Base-by-base conservation (phyloP, 2,888 invertebrate species). In the Anodontia alba region DNA sequence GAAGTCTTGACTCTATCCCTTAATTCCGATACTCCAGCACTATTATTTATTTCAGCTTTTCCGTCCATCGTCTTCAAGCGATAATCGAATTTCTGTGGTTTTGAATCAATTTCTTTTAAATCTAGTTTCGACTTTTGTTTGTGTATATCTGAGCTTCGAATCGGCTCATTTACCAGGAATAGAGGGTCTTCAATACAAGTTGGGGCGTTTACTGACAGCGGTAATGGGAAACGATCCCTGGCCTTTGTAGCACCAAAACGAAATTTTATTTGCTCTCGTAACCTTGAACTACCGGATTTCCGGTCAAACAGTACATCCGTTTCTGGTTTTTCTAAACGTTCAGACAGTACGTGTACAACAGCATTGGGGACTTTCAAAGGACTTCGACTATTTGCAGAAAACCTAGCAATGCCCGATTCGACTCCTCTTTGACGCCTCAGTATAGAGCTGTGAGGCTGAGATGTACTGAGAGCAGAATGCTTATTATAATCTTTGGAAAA, bases 151-250 rank as follows among this genome's bases (percentile, higher is more conserved):
- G 57, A 33, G 43, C 26, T 43, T 73, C 57, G 77, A 15, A 70
- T 76, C 29, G 85, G 82, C 67, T 85, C 78, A 31, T 80, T 78
- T 12, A 85, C 70, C 0, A 85, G 46, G 62, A 85, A 80, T 46
- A 78, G 78, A 46, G 78, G 80, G 23, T 80, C 85, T 17, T 80
- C 82, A 15, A 78, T 66, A 26, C 74, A 80, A 1, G 70, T 75
- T 31, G 82, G 85, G 29, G 81, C 69, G 33, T 80, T 78, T 0
- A 82, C 73, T 12, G 85, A 78, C 15, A 85, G 82, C n/a, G 82
- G 85, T 74, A 85, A 71, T 20, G 80, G 85, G 74, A 85, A 67
- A 36, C 80, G 72, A n/a, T 85, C 82, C 15, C 76, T 54, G 17
- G 71, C 38, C 51, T 62, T 77, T 1, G 76, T 42, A 15, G 76